Conservation (phyloP, 2,113 vertebrate species). For the Ciconia maguari region DNA sequence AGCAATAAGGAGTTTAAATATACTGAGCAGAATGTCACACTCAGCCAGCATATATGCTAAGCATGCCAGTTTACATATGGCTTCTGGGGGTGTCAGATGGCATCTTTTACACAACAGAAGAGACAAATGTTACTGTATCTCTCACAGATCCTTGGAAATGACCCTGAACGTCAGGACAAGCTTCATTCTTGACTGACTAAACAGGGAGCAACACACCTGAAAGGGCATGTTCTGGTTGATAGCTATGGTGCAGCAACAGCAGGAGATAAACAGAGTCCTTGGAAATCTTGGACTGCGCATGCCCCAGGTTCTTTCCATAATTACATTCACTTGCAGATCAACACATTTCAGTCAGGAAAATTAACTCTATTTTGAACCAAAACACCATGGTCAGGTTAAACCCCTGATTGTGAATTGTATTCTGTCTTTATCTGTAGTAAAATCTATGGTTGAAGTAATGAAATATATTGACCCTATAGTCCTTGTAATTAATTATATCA, state of each 20-base stretch:
- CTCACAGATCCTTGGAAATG: not conserved
- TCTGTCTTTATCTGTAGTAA: not conserved
- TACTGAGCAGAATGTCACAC: not conserved
- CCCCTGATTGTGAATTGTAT: not conserved
- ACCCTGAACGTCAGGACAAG: not conserved
- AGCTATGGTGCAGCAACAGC: not conserved
- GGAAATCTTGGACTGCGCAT: fast-evolving
- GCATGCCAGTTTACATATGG: not conserved
- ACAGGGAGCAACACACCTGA: not conserved
- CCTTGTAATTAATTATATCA: not conserved
- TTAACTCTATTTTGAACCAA: not conserved
- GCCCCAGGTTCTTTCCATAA: not conserved
- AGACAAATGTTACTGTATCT: not conserved
- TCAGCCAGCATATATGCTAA: not conserved
- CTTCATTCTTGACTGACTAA: not conserved
- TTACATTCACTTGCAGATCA: not conserved
- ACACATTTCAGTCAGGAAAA: not conserved
- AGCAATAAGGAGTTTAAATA: not conserved
- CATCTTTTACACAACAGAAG: not conserved
- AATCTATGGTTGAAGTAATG: not conserved
- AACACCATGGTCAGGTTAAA: not conserved
- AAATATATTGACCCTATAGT: not conserved
- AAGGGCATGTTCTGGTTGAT: not conserved
- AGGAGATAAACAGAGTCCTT: not conserved
- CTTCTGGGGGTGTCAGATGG: not conserved